These are phyloP conservation scores for Callionymus lyra DNA, from an alignment of 2,113 vertebrate genomes.

Conservation along the genomic window DNA sequence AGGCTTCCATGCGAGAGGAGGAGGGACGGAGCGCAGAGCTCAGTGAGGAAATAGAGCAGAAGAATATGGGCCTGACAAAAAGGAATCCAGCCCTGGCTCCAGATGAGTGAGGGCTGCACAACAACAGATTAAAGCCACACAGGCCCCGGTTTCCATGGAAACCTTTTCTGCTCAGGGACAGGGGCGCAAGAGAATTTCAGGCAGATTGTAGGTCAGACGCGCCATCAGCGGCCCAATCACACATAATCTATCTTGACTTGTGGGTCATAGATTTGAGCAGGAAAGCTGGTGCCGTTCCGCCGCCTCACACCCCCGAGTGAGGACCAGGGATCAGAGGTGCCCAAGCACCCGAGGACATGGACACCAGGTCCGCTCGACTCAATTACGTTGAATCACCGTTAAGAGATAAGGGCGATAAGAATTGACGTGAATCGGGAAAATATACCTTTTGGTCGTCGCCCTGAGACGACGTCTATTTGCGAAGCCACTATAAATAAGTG, in stretches of 20 bases:
- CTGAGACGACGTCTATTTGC: too few species aligned
- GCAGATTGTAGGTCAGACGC: constrained; percentile 69
- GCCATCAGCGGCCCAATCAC: constrained; percentile 59
- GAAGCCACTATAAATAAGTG: too few species aligned
- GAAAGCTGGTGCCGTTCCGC: constrained; percentile 35
- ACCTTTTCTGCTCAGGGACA: constrained; percentile 65
- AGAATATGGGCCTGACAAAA: constrained; percentile 68
- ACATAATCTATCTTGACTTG: constrained; percentile 62
- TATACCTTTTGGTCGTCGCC: too few species aligned
- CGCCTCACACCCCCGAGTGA: background rate
- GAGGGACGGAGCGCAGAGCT: constrained; percentile 1
- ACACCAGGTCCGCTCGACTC: too few species aligned
- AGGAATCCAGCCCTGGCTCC: constrained; percentile 60
- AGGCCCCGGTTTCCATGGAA: constrained; percentile 70
- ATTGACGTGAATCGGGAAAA: too few species aligned
- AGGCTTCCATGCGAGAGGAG: too few species aligned
- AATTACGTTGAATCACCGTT: too few species aligned
- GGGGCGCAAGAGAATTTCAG: constrained; percentile 27
- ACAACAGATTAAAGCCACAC: constrained; percentile 61
- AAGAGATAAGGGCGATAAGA: too few species aligned
- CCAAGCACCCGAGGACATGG: too few species aligned
- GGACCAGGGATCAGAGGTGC: too few species aligned
- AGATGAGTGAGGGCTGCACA: constrained; percentile 60
- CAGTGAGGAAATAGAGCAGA: constrained; percentile 69
- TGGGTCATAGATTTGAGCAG: constrained; percentile 52